Evolutionary conservation across 1,140 invertebrate genomes (phyloP).

Genomic region (Polypedilum vanderplanki): DNA sequence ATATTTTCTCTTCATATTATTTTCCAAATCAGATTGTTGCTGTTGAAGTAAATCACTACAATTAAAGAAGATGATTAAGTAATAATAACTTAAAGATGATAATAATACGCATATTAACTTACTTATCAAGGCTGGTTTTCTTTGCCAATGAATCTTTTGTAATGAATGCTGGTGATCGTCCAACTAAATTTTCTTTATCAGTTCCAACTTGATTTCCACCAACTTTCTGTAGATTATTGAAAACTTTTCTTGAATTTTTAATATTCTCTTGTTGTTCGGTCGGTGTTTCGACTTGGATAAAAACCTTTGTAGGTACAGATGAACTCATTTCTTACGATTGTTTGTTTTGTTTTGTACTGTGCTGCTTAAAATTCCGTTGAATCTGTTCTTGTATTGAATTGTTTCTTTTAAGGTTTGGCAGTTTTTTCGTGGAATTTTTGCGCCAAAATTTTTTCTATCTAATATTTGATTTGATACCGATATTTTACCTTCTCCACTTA

Average conservation of each 20-base stretch:
- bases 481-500: too few relatives aligned
- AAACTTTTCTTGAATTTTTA: conserved; percentile 48
- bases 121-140: conserved; percentile 13
- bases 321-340: background rate
- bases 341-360: background rate
- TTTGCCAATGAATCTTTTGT: conserved; percentile 40
- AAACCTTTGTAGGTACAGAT: conserved; percentile 38
- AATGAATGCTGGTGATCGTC: conserved; percentile 36
- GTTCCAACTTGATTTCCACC: conserved; percentile 42
- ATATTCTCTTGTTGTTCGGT: conserved; percentile 46
- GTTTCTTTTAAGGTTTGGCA: too few relatives aligned
- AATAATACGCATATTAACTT: conserved; percentile 34
- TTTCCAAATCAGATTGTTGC: background rate
- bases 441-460: too few relatives aligned
- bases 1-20: conserved; percentile 35
- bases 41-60: background rate
- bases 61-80: background rate
- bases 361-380: background rate
- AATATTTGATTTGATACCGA: too few relatives aligned
- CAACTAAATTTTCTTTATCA: conserved; percentile 55
- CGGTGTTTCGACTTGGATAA: conserved; percentile 45
- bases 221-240: conserved; percentile 51
- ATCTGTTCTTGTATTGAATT: background rate
- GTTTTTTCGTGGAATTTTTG: too few relatives aligned
- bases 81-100: background rate